Base-by-base conservation (phyloP, 2,113 vertebrate genomes). In the Paedocypris sp. region DNA sequence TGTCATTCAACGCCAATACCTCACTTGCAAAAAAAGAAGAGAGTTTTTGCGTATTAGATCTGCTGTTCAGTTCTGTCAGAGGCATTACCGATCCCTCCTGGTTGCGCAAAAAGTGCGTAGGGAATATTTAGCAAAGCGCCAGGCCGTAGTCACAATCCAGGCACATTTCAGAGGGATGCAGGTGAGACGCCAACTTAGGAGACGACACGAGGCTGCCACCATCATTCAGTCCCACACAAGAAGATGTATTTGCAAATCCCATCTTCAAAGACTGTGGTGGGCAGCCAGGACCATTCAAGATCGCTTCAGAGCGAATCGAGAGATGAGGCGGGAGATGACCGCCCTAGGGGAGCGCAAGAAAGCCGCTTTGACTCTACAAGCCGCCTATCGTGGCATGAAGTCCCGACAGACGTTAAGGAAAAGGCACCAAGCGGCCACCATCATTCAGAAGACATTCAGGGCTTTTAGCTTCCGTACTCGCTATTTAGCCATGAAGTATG, bases 201-300 rank as follows among this genome's bases (percentile, higher is more conserved):
- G 26, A 51, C 39, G 78, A 13, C 79, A 48, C 2, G 1, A 7
- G 1, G 78, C 84, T 35, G 90, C 90, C 6, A 29, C 76, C n/a
- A 13, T 75, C 22, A 87, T 97, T 71, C 94, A 98, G 62, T 80
- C 90, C 1, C 77, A 66, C 51, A 85, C 88, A 15, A 82, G 87
- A 70, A 90, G 75, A 79, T 64, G 87, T 4, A 16, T 69, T 23
- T 74, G 73, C 19, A 82, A 36, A 1, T 61, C 23, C 4, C 69
- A 42, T 18, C 94, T 89, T 72, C 77, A 60, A 59, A 61, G 29
- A 32, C 47, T 86, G 11, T 75, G 26, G 18, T 74, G 74, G 73
- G 89, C 90, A 3, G 62, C 75, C n/a, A 4, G 41, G n/a, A 64
- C 81, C 8, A 64, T 96, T 66, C 91, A 94, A 60, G 47, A 33